Evolutionary conservation across 2,888 invertebrate genomes (phyloP).

Genomic region (Drosophila nr. perissopoda): DNA sequence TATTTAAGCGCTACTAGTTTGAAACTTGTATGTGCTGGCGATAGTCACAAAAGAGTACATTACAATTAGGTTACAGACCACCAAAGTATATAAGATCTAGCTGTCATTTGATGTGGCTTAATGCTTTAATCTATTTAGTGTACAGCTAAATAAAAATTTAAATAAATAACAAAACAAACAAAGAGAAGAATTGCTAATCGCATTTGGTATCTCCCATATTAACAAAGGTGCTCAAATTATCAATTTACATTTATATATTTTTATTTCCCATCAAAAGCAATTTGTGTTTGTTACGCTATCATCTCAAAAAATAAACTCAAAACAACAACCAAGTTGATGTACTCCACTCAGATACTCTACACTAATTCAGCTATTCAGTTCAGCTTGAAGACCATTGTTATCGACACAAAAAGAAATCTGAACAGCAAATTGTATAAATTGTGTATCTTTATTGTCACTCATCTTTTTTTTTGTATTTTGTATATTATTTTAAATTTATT

Average conservation of each 20-base stretch:
- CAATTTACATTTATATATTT: neutral
- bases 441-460: conserved; percentile 19
- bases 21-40: neutral
- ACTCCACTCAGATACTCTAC: neutral
- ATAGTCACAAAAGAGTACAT: neutral
- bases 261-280: neutral
- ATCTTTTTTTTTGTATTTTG: neutral
- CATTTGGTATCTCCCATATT: neutral
- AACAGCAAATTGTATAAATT: conserved; percentile 8
- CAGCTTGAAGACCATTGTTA: neutral
- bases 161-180: neutral
- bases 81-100: fast-evolving
- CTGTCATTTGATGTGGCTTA: neutral
- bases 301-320: neutral
- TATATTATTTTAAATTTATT: neutral
- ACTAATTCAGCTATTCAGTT: neutral
- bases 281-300: neutral
- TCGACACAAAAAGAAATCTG: neutral
- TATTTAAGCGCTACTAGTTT: no score
- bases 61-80: neutral
- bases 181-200: neutral
- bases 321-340: neutral
- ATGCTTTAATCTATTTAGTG: neutral
- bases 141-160: neutral
- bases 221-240: neutral